Percentiles rank a stretch among this genome's conserved stretches.
phyloP scores from a whole-genome alignment of 2,888 invertebrate species.

The Lycocerus yunnanus region DNA sequence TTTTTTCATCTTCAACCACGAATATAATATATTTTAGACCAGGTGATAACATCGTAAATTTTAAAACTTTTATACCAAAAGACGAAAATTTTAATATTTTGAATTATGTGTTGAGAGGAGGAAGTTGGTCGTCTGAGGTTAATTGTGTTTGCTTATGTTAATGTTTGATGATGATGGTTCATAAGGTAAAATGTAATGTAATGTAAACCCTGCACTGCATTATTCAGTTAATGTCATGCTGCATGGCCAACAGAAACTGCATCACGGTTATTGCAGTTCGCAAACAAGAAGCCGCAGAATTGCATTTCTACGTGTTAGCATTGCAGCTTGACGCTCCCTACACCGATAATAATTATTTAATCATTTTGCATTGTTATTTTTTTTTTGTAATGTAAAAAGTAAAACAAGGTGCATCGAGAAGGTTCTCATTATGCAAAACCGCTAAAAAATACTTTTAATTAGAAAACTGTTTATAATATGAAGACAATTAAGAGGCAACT shows the following conservation, averaged over 20 bases:
- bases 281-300: conserved; percentile 12
- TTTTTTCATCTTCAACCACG: conserved; percentile 5
- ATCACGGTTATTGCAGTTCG: conserved; percentile 2
- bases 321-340: conserved; percentile 4
- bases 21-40: conserved; percentile 8
- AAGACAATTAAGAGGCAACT: background rate
- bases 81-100: background rate
- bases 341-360: background rate
- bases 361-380: background rate
- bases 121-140: background rate
- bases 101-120: background rate
- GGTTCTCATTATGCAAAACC: background rate
- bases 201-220: conserved; percentile 8
- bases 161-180: background rate
- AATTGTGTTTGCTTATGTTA: background rate
- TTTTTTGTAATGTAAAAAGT: background rate
- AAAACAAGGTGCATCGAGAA: background rate
- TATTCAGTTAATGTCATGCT: conserved; percentile 20
- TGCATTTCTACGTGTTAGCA: conserved; percentile 7
- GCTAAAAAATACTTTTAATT: too few species aligned
- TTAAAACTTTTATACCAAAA: conserved; percentile 7
- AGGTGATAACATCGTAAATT: conserved; percentile 13
- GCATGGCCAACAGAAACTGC: conserved; percentile 14
- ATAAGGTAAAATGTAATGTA: conserved; percentile 1
- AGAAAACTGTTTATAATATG: background rate